Evolutionary conservation across 2,797 vertebrate species (phyloP), one percentile per base, ranked within the genome.

Genomic region (Rhinophrynus dorsalis): DNA sequence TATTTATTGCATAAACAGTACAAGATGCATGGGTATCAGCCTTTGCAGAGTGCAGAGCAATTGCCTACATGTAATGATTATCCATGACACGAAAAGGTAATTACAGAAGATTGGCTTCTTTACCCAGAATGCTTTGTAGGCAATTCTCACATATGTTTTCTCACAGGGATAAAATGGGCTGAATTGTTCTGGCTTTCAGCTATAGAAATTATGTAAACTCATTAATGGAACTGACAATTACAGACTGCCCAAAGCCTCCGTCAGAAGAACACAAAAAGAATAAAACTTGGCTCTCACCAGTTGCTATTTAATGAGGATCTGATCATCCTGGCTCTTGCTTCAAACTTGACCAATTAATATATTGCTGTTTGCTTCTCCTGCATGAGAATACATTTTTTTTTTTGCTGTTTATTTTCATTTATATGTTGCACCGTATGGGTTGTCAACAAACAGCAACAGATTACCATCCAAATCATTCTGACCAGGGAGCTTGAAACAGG

Each of bases 201-300:
- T 64, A 71, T 50, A 71, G 60, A 64, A 71, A 57, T 71, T 64
- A 71, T 71, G 68, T 71, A 64, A 71, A 64, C 68, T 64, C 68
- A 71, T 71, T 71, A 71, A 71, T 64, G 68, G 42, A 57, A 71
- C 64, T 71, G 68, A 71, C 68, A 57, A 71, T 71, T 71, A 57
- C 59, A 50, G 40, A 71, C 60, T 57, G 68, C 68, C 68, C 68
- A 71, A 58, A 71, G 68, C 68, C 52, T 71, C 33, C 32, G 18
- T 64, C 52, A 38, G 44, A 57, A 51, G 51, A 71, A 40, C 51
- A 71, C 60, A 42, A 64, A 42, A 64, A 33, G n/a, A 50, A 71
- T 24, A 57, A 64, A 71, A 71, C 40, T 40, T 64, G 68, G 60
- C 68, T 71, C 55, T 40, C 21, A 35, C 60, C 68, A 64, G 60